Conservation (phyloP, 2,888 invertebrate genomes). For the Cephus pulcher region DNA sequence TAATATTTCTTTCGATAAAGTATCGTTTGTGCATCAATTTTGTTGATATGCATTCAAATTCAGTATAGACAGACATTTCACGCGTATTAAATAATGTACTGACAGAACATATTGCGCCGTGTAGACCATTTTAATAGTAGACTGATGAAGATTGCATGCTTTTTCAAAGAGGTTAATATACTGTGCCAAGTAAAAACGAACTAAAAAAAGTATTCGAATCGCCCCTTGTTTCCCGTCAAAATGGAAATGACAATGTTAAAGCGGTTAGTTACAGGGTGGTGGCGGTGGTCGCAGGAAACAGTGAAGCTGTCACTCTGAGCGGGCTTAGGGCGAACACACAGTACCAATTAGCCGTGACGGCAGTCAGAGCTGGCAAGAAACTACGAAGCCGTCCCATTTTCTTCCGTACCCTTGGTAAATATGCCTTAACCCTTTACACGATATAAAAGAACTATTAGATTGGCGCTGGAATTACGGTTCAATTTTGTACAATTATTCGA, state of each 20-base stretch:
- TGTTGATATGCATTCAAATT: too few species aligned
- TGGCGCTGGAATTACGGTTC: too few species aligned
- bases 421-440: background rate
- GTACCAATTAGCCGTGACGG: slow-evolving; percentile 88
- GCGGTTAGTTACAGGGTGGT: slow-evolving; percentile 93
- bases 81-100: too few species aligned
- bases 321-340: slow-evolving; percentile 87
- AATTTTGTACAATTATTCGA: too few species aligned
- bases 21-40: background rate
- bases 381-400: slow-evolving; percentile 88
- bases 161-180: too few species aligned
- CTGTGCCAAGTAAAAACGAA: too few species aligned
- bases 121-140: too few species aligned
- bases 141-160: too few species aligned
- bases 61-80: too few species aligned
- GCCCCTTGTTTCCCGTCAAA: too few species aligned
- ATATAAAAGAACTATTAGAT: background rate
- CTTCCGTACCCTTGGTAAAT: slow-evolving; percentile 87
- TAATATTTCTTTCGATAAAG: background rate
- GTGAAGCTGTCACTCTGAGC: slow-evolving; percentile 85
- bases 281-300: slow-evolving; percentile 89
- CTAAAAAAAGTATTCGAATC: too few species aligned
- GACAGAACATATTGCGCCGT: too few species aligned
- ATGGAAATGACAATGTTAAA: slow-evolving; percentile 55
- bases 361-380: slow-evolving; percentile 84